Conservation (phyloP, 2,888 invertebrate species). For the Orchesellides sinensis region DNA sequence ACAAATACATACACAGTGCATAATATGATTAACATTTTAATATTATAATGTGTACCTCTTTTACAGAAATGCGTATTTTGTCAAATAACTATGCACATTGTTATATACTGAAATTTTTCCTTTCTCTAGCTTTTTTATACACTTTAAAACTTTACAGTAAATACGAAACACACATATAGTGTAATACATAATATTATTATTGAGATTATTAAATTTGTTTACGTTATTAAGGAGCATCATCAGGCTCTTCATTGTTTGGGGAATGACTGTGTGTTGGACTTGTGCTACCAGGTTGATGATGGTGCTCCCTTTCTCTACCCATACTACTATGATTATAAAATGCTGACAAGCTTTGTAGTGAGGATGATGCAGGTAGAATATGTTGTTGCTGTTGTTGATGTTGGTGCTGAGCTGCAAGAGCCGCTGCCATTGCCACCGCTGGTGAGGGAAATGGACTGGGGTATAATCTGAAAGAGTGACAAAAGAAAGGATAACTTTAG, state of each 20-base stretch:
- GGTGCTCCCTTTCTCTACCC: slow-evolving; percentile 34
- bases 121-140: too few species aligned
- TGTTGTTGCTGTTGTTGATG: too few species aligned
- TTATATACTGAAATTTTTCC: too few species aligned
- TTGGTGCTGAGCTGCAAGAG: slow-evolving; percentile 71
- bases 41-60: too few species aligned
- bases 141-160: not conserved
- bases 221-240: slow-evolving; percentile 70
- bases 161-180: not conserved
- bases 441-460: slow-evolving; percentile 73
- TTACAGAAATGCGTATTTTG: too few species aligned
- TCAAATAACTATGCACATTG: too few species aligned
- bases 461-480: slow-evolving; percentile 68
- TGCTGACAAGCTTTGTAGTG: slow-evolving; percentile 74
- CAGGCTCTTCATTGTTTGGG: slow-evolving; percentile 72
- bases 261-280: slow-evolving; percentile 74
- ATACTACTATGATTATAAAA: slow-evolving; percentile 71
- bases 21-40: too few species aligned
- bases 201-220: slow-evolving; percentile 31
- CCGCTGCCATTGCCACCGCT: slow-evolving; percentile 73
- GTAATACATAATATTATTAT: not conserved
- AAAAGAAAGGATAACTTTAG: slow-evolving; percentile 1
- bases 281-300: slow-evolving; percentile 65
- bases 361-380: slow-evolving; percentile 72
- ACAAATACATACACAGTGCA: too few species aligned